Percentiles rank a stretch among this genome's conserved stretches.
Evolutionary conservation across 1,140 invertebrate genomes (phyloP).

Genomic region (Andricus grossulariae): DNA sequence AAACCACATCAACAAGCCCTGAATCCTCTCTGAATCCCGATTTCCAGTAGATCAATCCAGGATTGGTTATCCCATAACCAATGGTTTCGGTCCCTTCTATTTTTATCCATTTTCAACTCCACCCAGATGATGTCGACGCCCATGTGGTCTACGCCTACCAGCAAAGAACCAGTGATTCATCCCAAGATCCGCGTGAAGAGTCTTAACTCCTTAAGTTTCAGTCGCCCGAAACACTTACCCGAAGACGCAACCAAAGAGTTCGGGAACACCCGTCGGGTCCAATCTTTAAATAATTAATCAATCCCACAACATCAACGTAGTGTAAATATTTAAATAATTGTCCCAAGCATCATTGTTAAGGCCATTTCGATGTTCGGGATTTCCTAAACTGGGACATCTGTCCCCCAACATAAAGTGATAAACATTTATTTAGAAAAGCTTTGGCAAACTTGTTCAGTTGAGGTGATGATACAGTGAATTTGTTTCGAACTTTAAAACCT

Average conservation of each 20-base stretch:
- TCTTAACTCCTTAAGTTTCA: slow-evolving; percentile 37
- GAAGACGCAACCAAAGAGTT: slow-evolving; percentile 27
- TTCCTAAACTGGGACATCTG: background rate
- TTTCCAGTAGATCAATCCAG: slow-evolving; percentile 5
- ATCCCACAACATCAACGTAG: background rate
- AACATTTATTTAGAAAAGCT: background rate
- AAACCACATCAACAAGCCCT: slow-evolving; percentile 23
- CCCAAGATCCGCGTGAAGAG: background rate
- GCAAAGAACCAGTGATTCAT: slow-evolving; percentile 13
- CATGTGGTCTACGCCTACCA: slow-evolving; percentile 31
- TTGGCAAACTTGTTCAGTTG: background rate
- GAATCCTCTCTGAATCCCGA: slow-evolving; percentile 30
- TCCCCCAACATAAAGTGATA: background rate
- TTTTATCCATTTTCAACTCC: slow-evolving; percentile 9
- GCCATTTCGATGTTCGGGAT: background rate
- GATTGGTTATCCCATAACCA: slow-evolving; percentile 26
- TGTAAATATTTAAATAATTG: background rate
- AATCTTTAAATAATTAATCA: background rate
- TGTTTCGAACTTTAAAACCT: background rate
- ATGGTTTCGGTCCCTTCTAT: background rate
- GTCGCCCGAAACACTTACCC: slow-evolving; percentile 36
- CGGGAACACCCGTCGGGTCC: slow-evolving; percentile 24
- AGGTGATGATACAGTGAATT: background rate
- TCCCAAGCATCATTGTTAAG: background rate
- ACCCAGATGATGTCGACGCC: background rate